phyloP scores from a whole-genome alignment of 2,797 vertebrate species.

The Eutrigla gurnardus region DNA sequence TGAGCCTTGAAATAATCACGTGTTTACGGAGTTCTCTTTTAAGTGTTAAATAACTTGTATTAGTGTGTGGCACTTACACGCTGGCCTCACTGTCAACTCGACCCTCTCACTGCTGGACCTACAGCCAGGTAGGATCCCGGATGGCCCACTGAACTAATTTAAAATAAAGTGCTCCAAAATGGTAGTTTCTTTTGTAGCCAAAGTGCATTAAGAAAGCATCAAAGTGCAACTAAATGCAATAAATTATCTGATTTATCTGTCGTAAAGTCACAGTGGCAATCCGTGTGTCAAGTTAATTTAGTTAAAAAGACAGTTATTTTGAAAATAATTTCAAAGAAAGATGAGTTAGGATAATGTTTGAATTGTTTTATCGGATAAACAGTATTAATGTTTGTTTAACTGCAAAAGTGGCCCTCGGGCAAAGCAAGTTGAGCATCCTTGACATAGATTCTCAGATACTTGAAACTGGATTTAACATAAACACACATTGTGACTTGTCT shows the following conservation, averaged over 20 bases:
- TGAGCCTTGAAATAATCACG: background rate
- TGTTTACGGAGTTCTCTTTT: background rate
- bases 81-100: background rate
- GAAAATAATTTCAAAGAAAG: background rate
- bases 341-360: background rate
- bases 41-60: background rate
- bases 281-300: background rate
- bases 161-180: background rate
- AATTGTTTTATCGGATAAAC: background rate
- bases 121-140: no score
- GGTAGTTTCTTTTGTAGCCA: background rate
- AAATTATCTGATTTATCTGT: background rate
- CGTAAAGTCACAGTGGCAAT: no score
- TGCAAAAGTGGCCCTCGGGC: no score
- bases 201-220: no score
- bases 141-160: no score
- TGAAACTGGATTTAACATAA: background rate
- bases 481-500: no score
- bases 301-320: background rate
- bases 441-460: background rate
- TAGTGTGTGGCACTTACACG: conserved; percentile 1
- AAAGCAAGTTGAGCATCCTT: background rate
- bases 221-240: background rate
- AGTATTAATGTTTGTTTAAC: background rate
- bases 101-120: background rate